Percentiles rank a stretch among this genome's conserved stretches.
phyloP scores from a whole-genome alignment of 2,888 invertebrate genomes.

The Falcaria lacertinaria region DNA sequence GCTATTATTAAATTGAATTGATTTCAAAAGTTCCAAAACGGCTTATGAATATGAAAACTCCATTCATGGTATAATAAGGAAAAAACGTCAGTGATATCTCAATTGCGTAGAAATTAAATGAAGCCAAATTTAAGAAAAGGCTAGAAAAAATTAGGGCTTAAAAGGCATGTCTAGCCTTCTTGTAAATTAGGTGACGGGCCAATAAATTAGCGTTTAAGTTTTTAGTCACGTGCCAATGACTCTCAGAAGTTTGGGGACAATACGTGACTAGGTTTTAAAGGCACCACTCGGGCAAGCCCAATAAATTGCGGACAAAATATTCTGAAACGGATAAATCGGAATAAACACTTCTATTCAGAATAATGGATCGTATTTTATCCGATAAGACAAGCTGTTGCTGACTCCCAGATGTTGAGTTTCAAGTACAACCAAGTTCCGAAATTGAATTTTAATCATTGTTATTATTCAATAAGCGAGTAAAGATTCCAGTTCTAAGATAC shows the following conservation, averaged over 20 bases:
- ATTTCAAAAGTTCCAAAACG: too few relatives aligned
- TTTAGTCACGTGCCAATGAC: slow-evolving; percentile 1
- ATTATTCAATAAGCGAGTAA: too few relatives aligned
- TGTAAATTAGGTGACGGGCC: background rate
- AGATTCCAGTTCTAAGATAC: too few relatives aligned
- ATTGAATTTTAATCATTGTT: too few relatives aligned
- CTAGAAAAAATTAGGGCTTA: slow-evolving; percentile 2
- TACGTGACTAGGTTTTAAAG: background rate
- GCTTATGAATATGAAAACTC: too few relatives aligned
- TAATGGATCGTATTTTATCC: background rate
- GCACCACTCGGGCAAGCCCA: background rate
- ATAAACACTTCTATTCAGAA: background rate
- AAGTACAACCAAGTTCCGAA: too few relatives aligned
- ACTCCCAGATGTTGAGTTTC: too few relatives aligned
- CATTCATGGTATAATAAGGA: too few relatives aligned
- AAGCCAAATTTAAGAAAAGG: too few relatives aligned
- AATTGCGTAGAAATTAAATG: too few relatives aligned
- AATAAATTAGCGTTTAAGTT: slow-evolving; percentile 1
- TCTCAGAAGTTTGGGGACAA: background rate
- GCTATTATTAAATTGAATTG: too few relatives aligned
- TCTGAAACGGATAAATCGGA: background rate
- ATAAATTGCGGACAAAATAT: background rate
- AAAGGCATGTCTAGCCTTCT: slow-evolving; percentile 14
- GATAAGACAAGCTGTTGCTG: background rate
- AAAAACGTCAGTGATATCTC: too few relatives aligned